Evolutionary conservation across 2,888 invertebrate species (phyloP).

Genomic region (Hydropsyche betteni): DNA sequence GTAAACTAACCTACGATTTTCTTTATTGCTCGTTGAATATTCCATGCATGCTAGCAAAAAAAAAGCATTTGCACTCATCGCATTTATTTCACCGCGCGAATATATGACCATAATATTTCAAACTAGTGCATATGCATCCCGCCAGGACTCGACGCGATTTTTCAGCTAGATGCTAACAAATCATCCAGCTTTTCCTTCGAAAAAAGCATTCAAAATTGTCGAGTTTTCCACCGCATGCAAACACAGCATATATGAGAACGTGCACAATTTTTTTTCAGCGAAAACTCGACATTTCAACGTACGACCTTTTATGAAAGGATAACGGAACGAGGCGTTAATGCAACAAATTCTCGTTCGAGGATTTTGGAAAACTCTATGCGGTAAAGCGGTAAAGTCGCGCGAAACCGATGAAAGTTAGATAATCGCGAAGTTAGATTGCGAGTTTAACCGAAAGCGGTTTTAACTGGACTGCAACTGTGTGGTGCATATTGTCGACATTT

Average conservation of each 20-base stretch:
- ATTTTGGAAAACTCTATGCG: too few relatives aligned
- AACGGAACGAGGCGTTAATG: neutral
- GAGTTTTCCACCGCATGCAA: neutral
- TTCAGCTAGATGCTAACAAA: conserved; percentile 16
- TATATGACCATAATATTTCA: too few relatives aligned
- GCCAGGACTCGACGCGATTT: neutral
- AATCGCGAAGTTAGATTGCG: neutral
- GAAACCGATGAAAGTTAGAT: conserved; percentile 22
- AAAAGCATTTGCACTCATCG: too few relatives aligned
- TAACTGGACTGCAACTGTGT: conserved; percentile 6
- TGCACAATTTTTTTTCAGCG: too few relatives aligned
- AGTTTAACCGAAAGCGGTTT: conserved; percentile 15
- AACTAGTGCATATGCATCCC: conserved; percentile 8
- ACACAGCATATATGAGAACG: neutral
- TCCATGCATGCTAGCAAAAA: too few relatives aligned
- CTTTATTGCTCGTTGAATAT: too few relatives aligned
- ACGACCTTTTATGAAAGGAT: too few relatives aligned
- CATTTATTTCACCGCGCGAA: too few relatives aligned
- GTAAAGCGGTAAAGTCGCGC: conserved; percentile 8
- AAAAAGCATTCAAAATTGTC: neutral
- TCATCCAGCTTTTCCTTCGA: neutral
- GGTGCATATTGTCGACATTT: conserved; percentile 1
- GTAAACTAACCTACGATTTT: too few relatives aligned
- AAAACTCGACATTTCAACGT: too few relatives aligned
- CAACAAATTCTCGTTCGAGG: neutral